phyloP scores from a whole-genome alignment of 2,113 vertebrate species.

The Pithys albifrons region DNA sequence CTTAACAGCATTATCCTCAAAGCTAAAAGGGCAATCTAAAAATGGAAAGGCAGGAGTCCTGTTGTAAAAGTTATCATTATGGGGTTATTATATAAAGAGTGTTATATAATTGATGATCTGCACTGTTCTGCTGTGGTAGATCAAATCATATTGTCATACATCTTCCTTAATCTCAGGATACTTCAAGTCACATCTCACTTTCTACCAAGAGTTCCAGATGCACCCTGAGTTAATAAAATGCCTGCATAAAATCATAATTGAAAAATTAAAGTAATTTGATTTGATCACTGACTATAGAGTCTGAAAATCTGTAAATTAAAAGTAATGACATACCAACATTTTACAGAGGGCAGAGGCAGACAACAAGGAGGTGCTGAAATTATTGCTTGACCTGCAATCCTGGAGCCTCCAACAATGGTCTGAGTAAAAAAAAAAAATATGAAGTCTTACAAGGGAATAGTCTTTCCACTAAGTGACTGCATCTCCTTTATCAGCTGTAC shows the following conservation, averaged over 20 bases:
- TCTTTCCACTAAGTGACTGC: neutral
- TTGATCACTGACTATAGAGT: neutral
- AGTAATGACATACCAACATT: neutral
- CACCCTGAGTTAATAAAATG: conserved; percentile 2
- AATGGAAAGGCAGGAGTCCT: neutral
- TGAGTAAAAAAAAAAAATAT: neutral
- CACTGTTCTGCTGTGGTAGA: neutral
- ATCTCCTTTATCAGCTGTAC: fast-evolving
- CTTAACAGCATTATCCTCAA: neutral
- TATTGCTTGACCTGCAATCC: neutral
- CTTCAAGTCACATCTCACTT: neutral
- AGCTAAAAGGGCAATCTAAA: neutral
- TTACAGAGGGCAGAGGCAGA: neutral
- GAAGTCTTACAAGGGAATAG: neutral
- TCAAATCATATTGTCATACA: neutral
- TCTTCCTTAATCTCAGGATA: neutral
- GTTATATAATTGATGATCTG: neutral
- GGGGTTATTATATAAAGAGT: neutral
- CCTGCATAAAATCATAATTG: neutral
- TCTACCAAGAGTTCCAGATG: neutral
- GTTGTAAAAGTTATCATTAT: neutral
- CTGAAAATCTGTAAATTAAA: neutral
- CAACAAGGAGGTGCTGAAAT: neutral
- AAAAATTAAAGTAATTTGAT: conserved; percentile 16
- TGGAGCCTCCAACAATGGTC: neutral